Base-by-base conservation (phyloP, 2,113 vertebrate species). In the Oostethus manadensis region DNA sequence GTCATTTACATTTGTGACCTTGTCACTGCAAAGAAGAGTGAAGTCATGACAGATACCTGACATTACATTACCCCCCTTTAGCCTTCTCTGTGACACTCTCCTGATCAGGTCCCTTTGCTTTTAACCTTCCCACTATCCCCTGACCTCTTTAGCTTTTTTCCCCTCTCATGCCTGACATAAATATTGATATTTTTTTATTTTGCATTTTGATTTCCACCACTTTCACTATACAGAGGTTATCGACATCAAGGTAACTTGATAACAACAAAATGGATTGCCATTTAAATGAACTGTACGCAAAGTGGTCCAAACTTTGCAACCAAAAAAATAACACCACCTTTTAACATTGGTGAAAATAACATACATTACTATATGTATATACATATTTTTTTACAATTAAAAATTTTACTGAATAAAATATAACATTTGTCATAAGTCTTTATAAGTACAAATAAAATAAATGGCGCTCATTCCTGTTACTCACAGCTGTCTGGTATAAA, bases 1-100 rank as follows among this genome's bases (percentile, higher is more conserved):
- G 82, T 75, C 82, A 83, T 83, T 84, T 83, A 81, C 80, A 86
- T 84, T 69, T 74, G 70, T 66, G 80, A 86, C 83, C 84, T 86
- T 88, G 84, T 81, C 82, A 78, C 53, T 54, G 64, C 38, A 29
- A 43, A 78, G 81, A 85, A 73, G 76, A 85, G 80, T 79, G 76
- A 80, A 83, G 80, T 76, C 83, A 77, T 80, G 86, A 83, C 81
- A 83, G 81, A 82, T 77, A 78, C 68, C 76, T 83, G 84, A 87
- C 74, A 80, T 80, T 77, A 82, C 69, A 84, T 87, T 88, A 84
- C 56, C 68, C 73, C 62, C 68, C 66, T 84, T 85, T 84, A 86
- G 83, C 84, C 78, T 85, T 80, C 75, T 62, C 64, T 48, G 23
- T 54, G 66, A 64, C 65, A 43, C 22, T 55, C 49, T 70, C 58